Evolutionary conservation across 2,888 invertebrate species (phyloP), one percentile per base, ranked within the genome.

Genomic region (Drosophila algonquin): DNA sequence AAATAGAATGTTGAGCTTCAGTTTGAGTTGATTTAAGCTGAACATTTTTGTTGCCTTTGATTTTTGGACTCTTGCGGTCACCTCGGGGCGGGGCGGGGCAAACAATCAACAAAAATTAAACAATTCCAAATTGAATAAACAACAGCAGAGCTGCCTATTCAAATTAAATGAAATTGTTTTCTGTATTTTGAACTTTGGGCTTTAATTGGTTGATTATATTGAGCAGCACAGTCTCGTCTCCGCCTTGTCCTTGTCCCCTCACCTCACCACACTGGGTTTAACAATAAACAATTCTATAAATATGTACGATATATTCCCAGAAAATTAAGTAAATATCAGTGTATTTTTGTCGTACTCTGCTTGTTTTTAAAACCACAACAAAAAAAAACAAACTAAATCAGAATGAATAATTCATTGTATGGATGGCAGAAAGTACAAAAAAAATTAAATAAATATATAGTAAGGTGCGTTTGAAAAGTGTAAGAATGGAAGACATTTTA

Each of bases 121-220:
- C 64, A 53, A 53, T 44, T 40, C 21, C 9, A 48, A 59, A 68
- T 27, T 44, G 10, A 51, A 53, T 47, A 27, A 47, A 52, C 50
- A 69, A 53, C 52, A 46, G 47, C 12, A 32, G 50, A 10, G 16
- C 9, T 40, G 59, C 18, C 48, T 50, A 60, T 61, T 27, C 45
- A 55, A 35, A 51, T 65, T 32, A 68, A 67, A 52, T 3, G 3
- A 21, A 58, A 68, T 46, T 47, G 44, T 45, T 59, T 59, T 48
- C 32, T 46, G 50, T 10, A 69, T 46, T 71, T 51, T 35, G 35
- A 14, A 4, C 46, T 46, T 12, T 30, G 32, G 45, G 45, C 30
- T 59, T 68, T 69, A 69, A 58, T 35, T 67, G 47, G 14, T 63
- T 65, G 51, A 14, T 35, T 55, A 44, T 67, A 32, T 40, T 2